phyloP scores from a whole-genome alignment of 2,888 invertebrate species.

The Alcis repandata region DNA sequence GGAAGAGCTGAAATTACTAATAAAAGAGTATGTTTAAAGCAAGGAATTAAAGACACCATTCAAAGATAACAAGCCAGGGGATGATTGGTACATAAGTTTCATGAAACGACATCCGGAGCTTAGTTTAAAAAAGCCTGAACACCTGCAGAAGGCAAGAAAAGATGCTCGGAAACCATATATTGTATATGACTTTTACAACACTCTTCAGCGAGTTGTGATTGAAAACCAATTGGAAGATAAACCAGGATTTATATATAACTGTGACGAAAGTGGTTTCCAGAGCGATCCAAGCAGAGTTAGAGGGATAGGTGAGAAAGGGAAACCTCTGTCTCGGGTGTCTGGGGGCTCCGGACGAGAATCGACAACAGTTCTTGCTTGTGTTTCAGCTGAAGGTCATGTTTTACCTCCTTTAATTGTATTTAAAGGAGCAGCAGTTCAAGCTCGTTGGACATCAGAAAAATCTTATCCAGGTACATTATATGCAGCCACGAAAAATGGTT shows the following conservation, averaged over 20 bases:
- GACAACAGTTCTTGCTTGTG: constrained; percentile 20
- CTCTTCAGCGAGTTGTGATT: constrained; percentile 10
- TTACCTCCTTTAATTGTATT: constrained; percentile 22
- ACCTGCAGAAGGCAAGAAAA: constrained; percentile 13
- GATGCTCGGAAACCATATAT: constrained; percentile 14
- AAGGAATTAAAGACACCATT: constrained; percentile 27
- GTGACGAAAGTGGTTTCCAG: constrained; percentile 16
- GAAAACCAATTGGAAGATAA: constrained; percentile 20
- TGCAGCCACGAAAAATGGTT: constrained; percentile 25
- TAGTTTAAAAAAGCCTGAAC: constrained; percentile 8
- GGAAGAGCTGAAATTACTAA: constrained; percentile 28
- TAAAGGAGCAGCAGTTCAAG: constrained; percentile 12
- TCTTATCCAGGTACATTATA: constrained; percentile 22
- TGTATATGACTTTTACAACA: constrained; percentile 21
- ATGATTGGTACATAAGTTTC: constrained; percentile 13
- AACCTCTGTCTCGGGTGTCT: constrained; percentile 20
- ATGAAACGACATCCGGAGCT: neutral
- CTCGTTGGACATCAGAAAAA: constrained; percentile 16
- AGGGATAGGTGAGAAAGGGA: constrained; percentile 21
- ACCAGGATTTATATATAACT: constrained; percentile 21
- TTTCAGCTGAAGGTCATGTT: constrained; percentile 13
- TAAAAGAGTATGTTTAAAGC: constrained; percentile 30
- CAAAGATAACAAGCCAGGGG: constrained; percentile 36
- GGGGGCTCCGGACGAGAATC: constrained; percentile 23
- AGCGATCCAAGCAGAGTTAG: constrained; percentile 16